Base-by-base conservation (phyloP, 2,888 invertebrate species). In the Tanytarsus gracilentus region DNA sequence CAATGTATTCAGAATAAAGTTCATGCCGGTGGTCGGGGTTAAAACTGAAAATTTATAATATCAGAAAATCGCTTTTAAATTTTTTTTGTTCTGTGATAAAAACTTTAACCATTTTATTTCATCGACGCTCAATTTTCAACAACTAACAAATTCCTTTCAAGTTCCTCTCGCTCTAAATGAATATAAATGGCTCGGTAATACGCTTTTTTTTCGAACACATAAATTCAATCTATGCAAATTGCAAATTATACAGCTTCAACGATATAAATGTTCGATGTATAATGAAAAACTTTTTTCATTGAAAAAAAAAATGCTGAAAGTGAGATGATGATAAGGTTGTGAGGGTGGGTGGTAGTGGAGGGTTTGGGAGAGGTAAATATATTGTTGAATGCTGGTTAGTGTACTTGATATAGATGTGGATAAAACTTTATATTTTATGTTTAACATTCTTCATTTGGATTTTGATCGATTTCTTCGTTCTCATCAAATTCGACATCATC, bases 401-500 rank as follows among this genome's bases (percentile, higher is more conserved):
- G 33, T 33, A n/a, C 9, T 33, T 2, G n/a, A 33, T 9, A 33
- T 11, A 44, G 21, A 23, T 23, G 23, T 23, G 23, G 44, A 23
- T 44, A 18, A 44, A 44, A 21, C 18, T 44, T 44, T 18, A 44
- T 23, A 44, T 23, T 23, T 11, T 11, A 21, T 33, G 5, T 44
- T 44, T 18, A 36, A 8, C 33, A 33, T 18, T 4, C 27, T 26
- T 56, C 40, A 27, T 56, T 23, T 14, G 16, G 40, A 18, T 59
- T 30, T 49, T 60, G 59, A 16, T 60, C 62, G n/a, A 39, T 62
- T 62, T 72, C 74, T 61, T 73, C 73, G 18, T 73, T 73, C 72
- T 87, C 87, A 68, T 87, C 87, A 73, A 86, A 88, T 76, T 87
- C 87, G 0, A 84, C 85, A 70, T 87, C 87, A 71, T 88, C 87